Evolutionary conservation across 37 sponge, comb jelly and placozoan genomes (phyloP).

Genomic region (Ianthella basta): DNA sequence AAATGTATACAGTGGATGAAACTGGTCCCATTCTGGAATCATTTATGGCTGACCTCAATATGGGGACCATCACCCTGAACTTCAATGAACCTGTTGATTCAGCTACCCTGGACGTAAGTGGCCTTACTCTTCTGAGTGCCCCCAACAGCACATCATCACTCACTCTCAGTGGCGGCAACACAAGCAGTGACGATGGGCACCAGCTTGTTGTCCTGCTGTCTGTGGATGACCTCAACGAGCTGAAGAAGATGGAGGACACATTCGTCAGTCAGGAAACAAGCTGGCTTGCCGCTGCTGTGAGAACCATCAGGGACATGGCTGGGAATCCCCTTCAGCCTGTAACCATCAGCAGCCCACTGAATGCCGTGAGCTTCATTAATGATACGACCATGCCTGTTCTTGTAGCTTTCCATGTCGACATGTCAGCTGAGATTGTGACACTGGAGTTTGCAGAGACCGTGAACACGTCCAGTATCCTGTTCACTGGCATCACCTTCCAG

Average conservation of each 20-base stretch:
- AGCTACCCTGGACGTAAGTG: conserved; percentile 55
- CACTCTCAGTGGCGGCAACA: conserved; percentile 75
- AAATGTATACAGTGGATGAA: conserved; percentile 40
- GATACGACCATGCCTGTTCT: conserved; percentile 82
- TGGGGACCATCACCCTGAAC: conserved; percentile 62
- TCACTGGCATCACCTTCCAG: conserved; percentile 80
- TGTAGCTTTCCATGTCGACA: conserved; percentile 64
- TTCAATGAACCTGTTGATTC: conserved; percentile 89
- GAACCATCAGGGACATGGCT: conserved; percentile 74
- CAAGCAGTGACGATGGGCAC: conserved; percentile 68
- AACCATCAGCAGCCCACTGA: conserved; percentile 29
- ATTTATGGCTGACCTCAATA: conserved; percentile 65
- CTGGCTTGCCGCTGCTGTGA: conserved; percentile 43
- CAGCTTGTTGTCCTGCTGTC: conserved; percentile 52
- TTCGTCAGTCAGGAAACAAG: conserved; percentile 42
- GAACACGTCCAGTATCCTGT: conserved; percentile 62
- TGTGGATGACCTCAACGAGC: conserved; percentile 58
- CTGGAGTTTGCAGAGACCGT: conserved; percentile 88
- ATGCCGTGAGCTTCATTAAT: conserved; percentile 47
- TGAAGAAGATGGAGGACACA: conserved; percentile 73
- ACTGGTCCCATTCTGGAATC: conserved; percentile 58
- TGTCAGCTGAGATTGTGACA: conserved; percentile 66
- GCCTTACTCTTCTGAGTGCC: conserved; percentile 55
- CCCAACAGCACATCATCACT: not conserved
- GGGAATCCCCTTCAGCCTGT: conserved; percentile 64